phyloP scores from a whole-genome alignment of 2,888 invertebrate genomes.

The Amorpha juglandis region DNA sequence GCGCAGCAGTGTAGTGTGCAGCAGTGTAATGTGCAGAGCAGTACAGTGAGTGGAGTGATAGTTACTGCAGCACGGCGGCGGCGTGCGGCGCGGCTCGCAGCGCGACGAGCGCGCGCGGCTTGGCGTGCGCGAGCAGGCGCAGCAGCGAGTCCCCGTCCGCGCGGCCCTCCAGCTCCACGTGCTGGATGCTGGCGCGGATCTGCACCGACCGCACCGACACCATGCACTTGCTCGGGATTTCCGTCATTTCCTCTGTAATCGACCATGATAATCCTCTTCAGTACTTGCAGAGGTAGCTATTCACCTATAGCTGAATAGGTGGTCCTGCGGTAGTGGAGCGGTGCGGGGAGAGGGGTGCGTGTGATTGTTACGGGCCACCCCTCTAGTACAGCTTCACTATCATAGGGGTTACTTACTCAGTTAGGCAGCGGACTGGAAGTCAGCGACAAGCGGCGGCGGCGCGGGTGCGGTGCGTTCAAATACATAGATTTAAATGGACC shows the following conservation, averaged over 20 bases:
- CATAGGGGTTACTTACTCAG: too few species aligned
- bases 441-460: too few species aligned
- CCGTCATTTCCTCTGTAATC: slow-evolving; percentile 74
- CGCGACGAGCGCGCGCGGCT: slow-evolving; percentile 91
- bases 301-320: too few species aligned
- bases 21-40: background rate
- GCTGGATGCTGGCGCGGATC: slow-evolving; percentile 93
- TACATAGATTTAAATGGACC: too few species aligned
- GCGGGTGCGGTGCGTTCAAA: too few species aligned
- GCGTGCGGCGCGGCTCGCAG: slow-evolving; percentile 59
- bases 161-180: slow-evolving; percentile 98
- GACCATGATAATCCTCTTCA: too few species aligned
- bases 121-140: slow-evolving; percentile 91
- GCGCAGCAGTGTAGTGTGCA: slow-evolving; percentile 82
- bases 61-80: slow-evolving; percentile 55
- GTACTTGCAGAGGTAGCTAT: too few species aligned
- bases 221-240: slow-evolving; percentile 96
- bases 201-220: slow-evolving; percentile 88
- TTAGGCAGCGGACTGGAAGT: too few species aligned
- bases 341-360: too few species aligned
- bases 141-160: slow-evolving; percentile 93
- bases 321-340: too few species aligned
- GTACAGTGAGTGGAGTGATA: background rate
- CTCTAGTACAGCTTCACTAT: too few species aligned
- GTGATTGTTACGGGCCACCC: too few species aligned